Conservation (phyloP, 2,113 vertebrate species). For the Phainopepla nitens region DNA sequence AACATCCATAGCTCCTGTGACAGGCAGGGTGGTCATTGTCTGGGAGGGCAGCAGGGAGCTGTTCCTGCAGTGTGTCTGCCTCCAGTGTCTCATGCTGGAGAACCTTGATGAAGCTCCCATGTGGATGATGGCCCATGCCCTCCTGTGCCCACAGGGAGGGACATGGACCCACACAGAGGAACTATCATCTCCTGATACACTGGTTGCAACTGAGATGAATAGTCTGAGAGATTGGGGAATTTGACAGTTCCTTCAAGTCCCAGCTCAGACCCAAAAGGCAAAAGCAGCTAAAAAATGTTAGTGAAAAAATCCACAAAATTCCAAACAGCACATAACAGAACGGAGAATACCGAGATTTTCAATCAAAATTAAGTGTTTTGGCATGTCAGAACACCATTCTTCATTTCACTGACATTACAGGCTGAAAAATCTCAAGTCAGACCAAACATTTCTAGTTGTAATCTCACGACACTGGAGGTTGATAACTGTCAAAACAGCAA, state of each 20-base stretch:
- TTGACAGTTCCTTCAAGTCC: background rate
- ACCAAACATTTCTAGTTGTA: background rate
- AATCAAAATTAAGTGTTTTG: slow-evolving; percentile 3
- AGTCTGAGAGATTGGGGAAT: background rate
- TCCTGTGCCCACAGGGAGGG: background rate
- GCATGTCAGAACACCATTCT: background rate
- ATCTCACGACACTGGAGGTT: background rate
- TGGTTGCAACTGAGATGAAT: background rate
- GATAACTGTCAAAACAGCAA: slow-evolving; percentile 20
- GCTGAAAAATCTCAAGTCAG: slow-evolving; percentile 21
- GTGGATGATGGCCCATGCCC: fast-evolving
- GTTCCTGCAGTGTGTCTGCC: background rate
- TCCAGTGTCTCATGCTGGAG: no score
- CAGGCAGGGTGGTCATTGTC: no score
- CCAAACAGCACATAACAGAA: background rate
- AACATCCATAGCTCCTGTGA: background rate
- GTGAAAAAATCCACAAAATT: background rate
- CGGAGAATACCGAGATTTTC: background rate
- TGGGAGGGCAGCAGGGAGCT: background rate
- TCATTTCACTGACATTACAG: background rate
- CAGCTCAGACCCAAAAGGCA: background rate
- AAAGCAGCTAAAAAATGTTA: background rate
- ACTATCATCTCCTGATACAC: background rate
- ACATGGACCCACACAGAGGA: background rate
- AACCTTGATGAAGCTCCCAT: fast-evolving